Conservation (phyloP, 92 coral and sea anemone species). For the Phymanthus crucifer region DNA sequence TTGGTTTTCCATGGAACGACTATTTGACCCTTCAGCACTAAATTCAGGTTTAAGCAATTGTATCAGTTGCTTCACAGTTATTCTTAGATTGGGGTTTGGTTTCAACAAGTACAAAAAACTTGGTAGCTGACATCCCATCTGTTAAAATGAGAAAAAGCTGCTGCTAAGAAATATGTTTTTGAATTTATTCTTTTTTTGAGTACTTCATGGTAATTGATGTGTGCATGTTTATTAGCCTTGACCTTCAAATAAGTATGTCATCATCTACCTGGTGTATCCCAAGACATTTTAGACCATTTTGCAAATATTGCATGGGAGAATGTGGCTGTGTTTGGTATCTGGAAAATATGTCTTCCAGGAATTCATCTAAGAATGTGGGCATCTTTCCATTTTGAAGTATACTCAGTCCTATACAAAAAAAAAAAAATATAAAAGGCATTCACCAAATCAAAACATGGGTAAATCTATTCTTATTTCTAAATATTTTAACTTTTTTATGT, state of each 20-base stretch:
- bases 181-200: no score
- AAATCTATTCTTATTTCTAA: neutral
- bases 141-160: neutral
- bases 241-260: neutral
- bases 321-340: neutral
- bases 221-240: neutral
- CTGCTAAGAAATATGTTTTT: neutral
- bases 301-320: neutral
- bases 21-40: conserved; percentile 35
- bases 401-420: conserved; percentile 4
- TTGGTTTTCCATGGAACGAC: conserved; percentile 17
- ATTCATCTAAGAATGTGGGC: conserved; percentile 9
- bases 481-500: neutral
- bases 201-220: neutral
- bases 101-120: conserved; percentile 10
- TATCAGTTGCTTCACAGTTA: conserved; percentile 19
- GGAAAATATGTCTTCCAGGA: conserved; percentile 7
- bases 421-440: neutral
- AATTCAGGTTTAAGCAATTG: conserved; percentile 35
- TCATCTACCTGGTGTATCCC: conserved; percentile 24
- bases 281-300: conserved; percentile 9
- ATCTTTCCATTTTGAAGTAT: conserved; percentile 25
- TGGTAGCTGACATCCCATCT: conserved; percentile 12
- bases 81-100: conserved; percentile 11
- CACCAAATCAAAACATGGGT: neutral